Evolutionary conservation across 2,888 invertebrate genomes (phyloP), one percentile per base, ranked within the genome.

Genomic region (Exocentrus adspersus): DNA sequence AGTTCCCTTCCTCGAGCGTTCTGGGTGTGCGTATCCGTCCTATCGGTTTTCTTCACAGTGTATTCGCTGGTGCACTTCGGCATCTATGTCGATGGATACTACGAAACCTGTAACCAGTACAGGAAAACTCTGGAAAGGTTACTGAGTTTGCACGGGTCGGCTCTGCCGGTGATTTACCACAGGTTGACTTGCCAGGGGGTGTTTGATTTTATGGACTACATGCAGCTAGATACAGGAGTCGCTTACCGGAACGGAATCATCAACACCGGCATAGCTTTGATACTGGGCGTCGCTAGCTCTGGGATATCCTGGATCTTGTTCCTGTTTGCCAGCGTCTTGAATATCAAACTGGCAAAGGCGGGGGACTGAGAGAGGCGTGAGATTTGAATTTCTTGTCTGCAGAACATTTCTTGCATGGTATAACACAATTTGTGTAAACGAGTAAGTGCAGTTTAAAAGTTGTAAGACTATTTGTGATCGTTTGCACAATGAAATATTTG

Each of bases 191-290:
- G 94, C 77, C 88, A 89, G 62, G 89, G 92, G 0, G 87, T 93
- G 52, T 90, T 88, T 72, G 94, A 94, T 82, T 93, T 91, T 79
- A 92, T 94, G 92, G 94, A 94, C 79, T 94, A 91, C 74, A 83
- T 93, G 63, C 90, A 92, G 64, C 89, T 90, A 53, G 89, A 90
- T 71, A 80, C 81, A 12, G 85, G 87, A 0, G 88, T 87, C 52
- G 87, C 88, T 69, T 87, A 87, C 70, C 84, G 89, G 19, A 86
- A 89, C 30, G 88, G 88, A 7, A 86, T 87, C 68, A 92, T 93
- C 41, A 91, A 93, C 77, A 93, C 92, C 0, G 90, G 90, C 0
- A 77, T 88, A 2, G 86, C 90, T 9, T 83, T 93, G 54, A 88
- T 89, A 60, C 76, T 92, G 20, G 89, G 91, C 0, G 80, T 93